Percentiles rank a stretch among this genome's conserved stretches.
phyloP scores from a whole-genome alignment of 1,140 invertebrate species.

The Pristionchus pacificus region DNA sequence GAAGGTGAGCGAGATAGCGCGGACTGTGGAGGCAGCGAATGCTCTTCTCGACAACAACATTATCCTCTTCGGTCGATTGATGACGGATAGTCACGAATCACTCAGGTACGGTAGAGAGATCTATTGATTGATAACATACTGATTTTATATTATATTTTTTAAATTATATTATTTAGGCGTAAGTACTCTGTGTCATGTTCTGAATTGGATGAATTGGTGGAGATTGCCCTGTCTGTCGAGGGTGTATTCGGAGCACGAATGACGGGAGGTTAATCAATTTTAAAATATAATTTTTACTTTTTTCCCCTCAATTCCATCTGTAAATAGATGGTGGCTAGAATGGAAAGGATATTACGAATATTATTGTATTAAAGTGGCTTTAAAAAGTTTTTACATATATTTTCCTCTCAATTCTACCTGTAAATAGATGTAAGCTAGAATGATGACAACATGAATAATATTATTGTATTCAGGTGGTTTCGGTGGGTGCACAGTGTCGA shows the following conservation, averaged over 20 bases:
- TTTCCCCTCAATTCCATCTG: no score
- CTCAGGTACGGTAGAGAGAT: conserved; percentile 12
- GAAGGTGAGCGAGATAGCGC: conserved; percentile 16
- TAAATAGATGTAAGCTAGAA: no score
- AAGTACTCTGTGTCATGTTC: conserved; percentile 19
- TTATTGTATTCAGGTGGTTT: conserved; percentile 13
- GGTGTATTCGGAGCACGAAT: conserved; percentile 16
- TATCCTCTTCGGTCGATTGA: conserved; percentile 12
- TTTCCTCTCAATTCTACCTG: no score
- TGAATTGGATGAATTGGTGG: conserved; percentile 22
- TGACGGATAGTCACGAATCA: conserved; percentile 18
- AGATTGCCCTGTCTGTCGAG: conserved; percentile 6
- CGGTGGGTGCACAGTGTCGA: conserved; percentile 19
- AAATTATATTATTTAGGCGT: conserved; percentile 17
- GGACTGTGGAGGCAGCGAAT: conserved; percentile 13
- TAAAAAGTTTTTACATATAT: no score
- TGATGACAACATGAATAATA: no score
- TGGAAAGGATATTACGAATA: no score
- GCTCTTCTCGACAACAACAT: conserved; percentile 24
- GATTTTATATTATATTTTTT: not conserved
- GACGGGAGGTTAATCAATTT: conserved; percentile 7
- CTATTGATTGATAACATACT: no score
- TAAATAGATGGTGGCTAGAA: no score
- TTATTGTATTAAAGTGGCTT: no score
- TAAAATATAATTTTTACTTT: no score